phyloP scores from a whole-genome alignment of 2,888 invertebrate species.

The Meloe dianella region DNA sequence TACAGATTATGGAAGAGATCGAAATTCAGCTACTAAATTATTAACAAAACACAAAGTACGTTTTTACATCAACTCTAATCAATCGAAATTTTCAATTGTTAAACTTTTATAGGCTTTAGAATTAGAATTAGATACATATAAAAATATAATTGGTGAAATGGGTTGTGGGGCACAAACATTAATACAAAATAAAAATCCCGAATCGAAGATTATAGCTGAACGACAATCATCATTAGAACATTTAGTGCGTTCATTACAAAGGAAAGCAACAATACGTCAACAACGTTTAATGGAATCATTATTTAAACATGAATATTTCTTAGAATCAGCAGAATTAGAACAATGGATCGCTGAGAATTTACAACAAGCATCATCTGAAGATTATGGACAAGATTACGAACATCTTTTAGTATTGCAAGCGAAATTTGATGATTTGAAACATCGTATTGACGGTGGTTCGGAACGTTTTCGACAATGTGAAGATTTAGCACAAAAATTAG shows the following conservation, averaged over 20 bases:
- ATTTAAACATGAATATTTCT: slow-evolving; percentile 86
- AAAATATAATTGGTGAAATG: slow-evolving; percentile 91
- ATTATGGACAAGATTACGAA: slow-evolving; percentile 94
- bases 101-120: slow-evolving; percentile 73
- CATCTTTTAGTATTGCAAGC: slow-evolving; percentile 84
- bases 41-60: slow-evolving; percentile 91
- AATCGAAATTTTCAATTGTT: slow-evolving; percentile 16
- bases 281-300: slow-evolving; percentile 89
- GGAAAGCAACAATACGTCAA: slow-evolving; percentile 79
- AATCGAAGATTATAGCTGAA: slow-evolving; percentile 78
- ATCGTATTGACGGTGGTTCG: slow-evolving; percentile 86
- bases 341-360: slow-evolving; percentile 92
- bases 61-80: not conserved
- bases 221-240: slow-evolving; percentile 79
- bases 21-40: slow-evolving; percentile 89
- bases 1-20: slow-evolving; percentile 88
- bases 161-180: slow-evolving; percentile 83
- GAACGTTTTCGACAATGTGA: slow-evolving; percentile 92
- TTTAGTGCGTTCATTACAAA: slow-evolving; percentile 80
- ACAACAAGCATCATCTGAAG: slow-evolving; percentile 87
- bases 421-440: slow-evolving; percentile 93
- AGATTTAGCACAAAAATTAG: slow-evolving; percentile 85
- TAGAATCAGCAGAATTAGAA: slow-evolving; percentile 88
- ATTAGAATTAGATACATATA: slow-evolving; percentile 89
- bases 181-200: slow-evolving; percentile 82